phyloP scores from a whole-genome alignment of 2,113 vertebrate genomes.

The Seriola quinqueradiata region DNA sequence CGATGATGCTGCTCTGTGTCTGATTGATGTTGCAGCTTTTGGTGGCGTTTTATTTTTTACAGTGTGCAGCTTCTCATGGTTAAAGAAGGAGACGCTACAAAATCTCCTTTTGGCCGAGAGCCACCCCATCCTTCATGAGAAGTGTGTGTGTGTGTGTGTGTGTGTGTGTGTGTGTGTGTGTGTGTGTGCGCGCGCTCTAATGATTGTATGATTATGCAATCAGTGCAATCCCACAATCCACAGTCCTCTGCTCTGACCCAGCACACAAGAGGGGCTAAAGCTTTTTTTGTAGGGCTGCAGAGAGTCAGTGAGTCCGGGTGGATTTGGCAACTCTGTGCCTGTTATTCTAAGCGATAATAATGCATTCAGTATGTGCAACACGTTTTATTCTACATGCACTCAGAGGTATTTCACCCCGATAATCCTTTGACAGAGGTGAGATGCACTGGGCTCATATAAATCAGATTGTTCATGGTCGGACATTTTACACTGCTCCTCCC shows the following conservation, averaged over 20 bases:
- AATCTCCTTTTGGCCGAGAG: slow-evolving; percentile 60
- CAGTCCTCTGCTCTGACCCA: slow-evolving; percentile 31
- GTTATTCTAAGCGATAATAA: not conserved
- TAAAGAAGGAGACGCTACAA: slow-evolving; percentile 45
- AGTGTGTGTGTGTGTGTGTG: slow-evolving; percentile 1
- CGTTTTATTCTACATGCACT: not conserved
- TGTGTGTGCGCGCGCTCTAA: not conserved
- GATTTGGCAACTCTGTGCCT: slow-evolving; percentile 14
- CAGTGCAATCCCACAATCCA: slow-evolving; percentile 55
- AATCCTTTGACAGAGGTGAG: not conserved
- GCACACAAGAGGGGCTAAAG: slow-evolving; percentile 34
- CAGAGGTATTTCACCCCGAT: not conserved
- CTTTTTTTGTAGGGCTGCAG: slow-evolving; percentile 29
- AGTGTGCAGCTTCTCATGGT: slow-evolving; percentile 22
- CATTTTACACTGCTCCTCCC: no score
- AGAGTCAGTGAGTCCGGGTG: not conserved
- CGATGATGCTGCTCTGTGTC: not conserved
- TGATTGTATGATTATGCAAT: slow-evolving; percentile 63
- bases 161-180: not conserved
- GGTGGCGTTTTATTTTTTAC: not conserved
- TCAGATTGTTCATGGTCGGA: not conserved
- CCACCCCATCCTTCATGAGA: slow-evolving; percentile 39
- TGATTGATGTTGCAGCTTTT: not conserved
- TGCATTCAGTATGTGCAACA: not conserved
- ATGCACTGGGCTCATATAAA: not conserved